A percentile compares a stretch with the other conserved stretches of the same genome.
phyloP scores from a whole-genome alignment of 2,888 invertebrate species.

The Ectropis crepuscularia region DNA sequence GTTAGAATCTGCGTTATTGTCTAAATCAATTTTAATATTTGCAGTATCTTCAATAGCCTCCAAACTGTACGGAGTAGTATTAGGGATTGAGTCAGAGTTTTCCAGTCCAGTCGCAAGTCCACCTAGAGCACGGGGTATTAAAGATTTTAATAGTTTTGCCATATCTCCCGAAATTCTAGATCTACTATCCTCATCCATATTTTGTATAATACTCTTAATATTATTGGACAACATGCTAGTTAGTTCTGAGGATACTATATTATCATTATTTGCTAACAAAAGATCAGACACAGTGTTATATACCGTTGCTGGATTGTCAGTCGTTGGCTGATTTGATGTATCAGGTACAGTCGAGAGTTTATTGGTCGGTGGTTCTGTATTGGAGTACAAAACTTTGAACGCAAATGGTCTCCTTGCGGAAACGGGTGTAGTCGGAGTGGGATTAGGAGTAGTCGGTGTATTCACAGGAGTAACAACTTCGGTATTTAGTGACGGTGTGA shows the following conservation, averaged over 20 bases:
- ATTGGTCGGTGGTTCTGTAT: conserved; percentile 75
- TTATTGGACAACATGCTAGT: conserved; percentile 83
- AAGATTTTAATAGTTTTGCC: conserved; percentile 77
- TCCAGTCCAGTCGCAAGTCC: conserved; percentile 64
- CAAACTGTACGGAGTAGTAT: conserved; percentile 80
- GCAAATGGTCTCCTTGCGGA: conserved; percentile 81
- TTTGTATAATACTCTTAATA: conserved; percentile 74
- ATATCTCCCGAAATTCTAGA: conserved; percentile 81
- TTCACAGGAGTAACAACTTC: conserved; percentile 66
- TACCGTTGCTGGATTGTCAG: conserved; percentile 79
- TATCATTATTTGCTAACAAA: conserved; percentile 72
- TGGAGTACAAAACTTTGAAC: conserved; percentile 77
- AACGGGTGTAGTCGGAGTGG: conserved; percentile 69
- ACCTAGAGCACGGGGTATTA: conserved; percentile 79
- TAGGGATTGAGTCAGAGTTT: conserved; percentile 65
- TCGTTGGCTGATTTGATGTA: conserved; percentile 69
- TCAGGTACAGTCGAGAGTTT: conserved; percentile 70
- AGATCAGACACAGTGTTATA: conserved; percentile 81
- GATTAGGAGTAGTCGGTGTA: conserved; percentile 59
- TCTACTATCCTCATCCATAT: conserved; percentile 76
- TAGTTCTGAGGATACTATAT: conserved; percentile 80
- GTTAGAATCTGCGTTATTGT: conserved; percentile 48
- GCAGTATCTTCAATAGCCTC: conserved; percentile 78
- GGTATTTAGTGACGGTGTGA: conserved; percentile 69
- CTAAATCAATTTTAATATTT: conserved; percentile 66